Base-by-base conservation (phyloP, 2,797 vertebrate species). In the Notolepis coatsorum region DNA sequence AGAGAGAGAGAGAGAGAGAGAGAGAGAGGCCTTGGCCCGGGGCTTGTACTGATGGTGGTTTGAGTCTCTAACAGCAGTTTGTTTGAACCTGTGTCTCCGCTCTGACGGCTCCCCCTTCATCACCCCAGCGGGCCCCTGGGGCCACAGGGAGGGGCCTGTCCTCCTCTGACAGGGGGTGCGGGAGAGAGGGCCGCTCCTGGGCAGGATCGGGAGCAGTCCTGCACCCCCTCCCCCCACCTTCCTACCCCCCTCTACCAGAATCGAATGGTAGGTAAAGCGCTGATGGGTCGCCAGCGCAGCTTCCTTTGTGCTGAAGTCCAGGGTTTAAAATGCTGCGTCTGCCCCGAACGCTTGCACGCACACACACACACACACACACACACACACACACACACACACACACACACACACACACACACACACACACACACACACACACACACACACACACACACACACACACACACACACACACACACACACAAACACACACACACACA, bases 241-340 rank as follows among this genome's bases (percentile, higher is more conserved):
- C 33, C 33, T n/a, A 10, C 33, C 46, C 46, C 6, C 4, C 37
- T 31, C 39, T 21, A 28, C 25, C 15, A 42, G 63, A 75, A 66
- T 56, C 25, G 75, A 72, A 84, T 46, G 71, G 81, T 65, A 66
- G 61, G 64, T 79, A 91, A 91, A 92, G 85, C 87, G 90, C 90
- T 92, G 91, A 91, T 90, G 77, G 85, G 73, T 87, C 72, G 79
- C 84, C 77, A 71, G 78, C 80, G n/a, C 83, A 83, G 87, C 86
- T 90, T 73, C 55, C 79, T 87, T 90, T 91, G 82, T 93, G 92
- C 92, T 92, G 92, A 93, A 92, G 73, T 78, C 61, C 27, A 4
- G 77, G 73, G 69, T 90, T 89, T 89, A 91, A 93, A 93, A 51
- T 84, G 91, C 91, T 93, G 91, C 50, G 90, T 92, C 75, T 78